These are phyloP conservation scores for Climacteris rufus DNA, from an alignment of 2,113 vertebrate species.

Conservation along the genomic window DNA sequence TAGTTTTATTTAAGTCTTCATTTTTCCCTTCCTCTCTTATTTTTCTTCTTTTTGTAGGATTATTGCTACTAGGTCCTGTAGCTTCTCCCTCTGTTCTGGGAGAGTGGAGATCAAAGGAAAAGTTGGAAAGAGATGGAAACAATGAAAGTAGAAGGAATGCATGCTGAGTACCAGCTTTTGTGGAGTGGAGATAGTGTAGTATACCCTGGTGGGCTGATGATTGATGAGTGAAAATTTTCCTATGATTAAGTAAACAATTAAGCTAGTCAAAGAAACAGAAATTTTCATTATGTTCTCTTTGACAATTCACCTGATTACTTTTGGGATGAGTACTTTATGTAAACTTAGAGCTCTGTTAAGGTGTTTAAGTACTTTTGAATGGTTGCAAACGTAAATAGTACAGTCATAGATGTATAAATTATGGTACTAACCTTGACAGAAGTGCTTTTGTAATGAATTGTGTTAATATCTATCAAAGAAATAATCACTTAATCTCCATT, in stretches of 20 bases:
- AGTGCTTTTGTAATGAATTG: not conserved
- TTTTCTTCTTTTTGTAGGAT: not conserved
- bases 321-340: not conserved
- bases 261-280: not conserved
- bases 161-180: not conserved
- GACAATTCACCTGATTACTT: not conserved
- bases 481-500: not conserved
- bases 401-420: not conserved
- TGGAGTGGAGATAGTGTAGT: not conserved
- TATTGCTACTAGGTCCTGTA: not conserved
- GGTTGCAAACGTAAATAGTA: not conserved
- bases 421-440: not conserved
- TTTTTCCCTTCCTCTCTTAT: not conserved
- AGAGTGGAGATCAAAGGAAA: not conserved
- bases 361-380: not conserved
- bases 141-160: not conserved
- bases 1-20: not conserved
- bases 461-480: not conserved
- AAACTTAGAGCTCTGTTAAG: not conserved
- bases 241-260: not conserved
- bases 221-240: not conserved
- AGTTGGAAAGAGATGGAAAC: not conserved
- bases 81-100: not conserved
- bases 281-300: not conserved
- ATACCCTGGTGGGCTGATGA: not conserved